Evolutionary conservation across 2,113 vertebrate genomes (phyloP), one percentile per base, ranked within the genome.

Genomic region (Progne subis): DNA sequence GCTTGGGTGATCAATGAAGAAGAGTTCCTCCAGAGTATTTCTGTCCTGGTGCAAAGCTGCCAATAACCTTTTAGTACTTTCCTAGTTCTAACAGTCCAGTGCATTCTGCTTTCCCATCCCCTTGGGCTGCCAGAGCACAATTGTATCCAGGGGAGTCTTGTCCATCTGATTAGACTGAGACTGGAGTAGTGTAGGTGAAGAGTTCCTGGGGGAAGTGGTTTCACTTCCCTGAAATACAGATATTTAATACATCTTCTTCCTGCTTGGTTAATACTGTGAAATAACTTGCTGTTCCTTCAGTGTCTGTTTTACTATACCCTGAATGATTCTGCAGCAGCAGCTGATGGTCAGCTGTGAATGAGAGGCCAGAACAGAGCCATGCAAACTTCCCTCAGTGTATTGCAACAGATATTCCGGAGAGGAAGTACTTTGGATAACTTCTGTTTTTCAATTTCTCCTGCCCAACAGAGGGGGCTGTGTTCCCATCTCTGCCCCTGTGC

Each of bases 401-500:
- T 49, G 57, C 44, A 56, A 43, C 41, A 63, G 41, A 15, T 29
- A 39, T 0, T 68, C 3, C 29, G 39, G 63, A 76, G 46, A 43
- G 29, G 50, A 61, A 39, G 24, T 34, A 37, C 31, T 90, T 34
- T 12, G 25, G 67, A 84, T 44, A 11, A 1, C 37, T 74, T 39
- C 18, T 31, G 37, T 56, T 1, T 79, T 82, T 53, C 0, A 6
- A 20, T 74, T 52, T 37, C 82, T 88, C 55, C 39, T 88, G n/a
- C 56, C 82, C 52, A 0, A n/a, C 52, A 94, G 93, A 96, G 93
- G 90, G 96, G 44, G 79, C 85, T 92, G 61, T 57, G 88, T 75
- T 84, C 49, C 82, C 0, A 0, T 92, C 18, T 29, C n/a, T 85
- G 50, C 7, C 14, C 12, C 17, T 31, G 18, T 80, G 68, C 29